Percentiles rank a stretch among this genome's conserved stretches.
Conservation (phyloP, 2,797 vertebrate genomes). For the Graptemys geographica region DNA sequence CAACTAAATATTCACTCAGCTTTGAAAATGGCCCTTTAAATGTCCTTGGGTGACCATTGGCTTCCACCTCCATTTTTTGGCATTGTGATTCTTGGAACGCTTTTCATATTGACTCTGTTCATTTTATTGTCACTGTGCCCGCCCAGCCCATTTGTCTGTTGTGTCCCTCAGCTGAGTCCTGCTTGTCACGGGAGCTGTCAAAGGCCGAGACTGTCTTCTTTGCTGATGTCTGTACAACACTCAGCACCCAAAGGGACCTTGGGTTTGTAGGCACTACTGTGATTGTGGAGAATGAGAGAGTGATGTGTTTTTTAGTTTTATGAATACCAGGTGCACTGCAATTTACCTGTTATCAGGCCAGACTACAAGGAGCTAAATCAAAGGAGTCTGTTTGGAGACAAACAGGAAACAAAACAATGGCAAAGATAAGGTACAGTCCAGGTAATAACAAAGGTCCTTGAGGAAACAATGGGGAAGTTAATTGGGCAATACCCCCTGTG, state of each 20-base stretch:
- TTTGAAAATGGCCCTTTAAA: constrained; percentile 43
- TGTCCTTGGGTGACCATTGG: constrained; percentile 6
- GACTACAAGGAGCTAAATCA: background rate
- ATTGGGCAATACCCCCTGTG: background rate
- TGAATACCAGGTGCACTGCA: background rate
- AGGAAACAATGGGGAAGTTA: background rate
- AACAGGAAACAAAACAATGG: background rate
- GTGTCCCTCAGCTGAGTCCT: background rate
- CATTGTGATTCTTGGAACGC: background rate
- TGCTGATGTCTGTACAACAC: background rate
- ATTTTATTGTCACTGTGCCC: background rate
- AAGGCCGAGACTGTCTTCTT: background rate
- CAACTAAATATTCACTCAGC: constrained; percentile 15
- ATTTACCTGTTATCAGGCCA: background rate
- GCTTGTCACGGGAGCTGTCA: background rate
- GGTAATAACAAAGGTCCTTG: background rate
- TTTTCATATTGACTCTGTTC: background rate
- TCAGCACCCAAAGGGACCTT: background rate
- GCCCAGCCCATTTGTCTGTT: background rate
- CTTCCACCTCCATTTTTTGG: background rate
- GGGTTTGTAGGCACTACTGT: background rate
- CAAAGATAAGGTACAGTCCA: background rate
- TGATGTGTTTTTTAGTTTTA: background rate
- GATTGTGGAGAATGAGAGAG: background rate
- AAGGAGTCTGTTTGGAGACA: background rate